Evolutionary conservation across 2,888 invertebrate species (phyloP), one percentile per base, ranked within the genome.

Genomic region (Heliothis peltigera): DNA sequence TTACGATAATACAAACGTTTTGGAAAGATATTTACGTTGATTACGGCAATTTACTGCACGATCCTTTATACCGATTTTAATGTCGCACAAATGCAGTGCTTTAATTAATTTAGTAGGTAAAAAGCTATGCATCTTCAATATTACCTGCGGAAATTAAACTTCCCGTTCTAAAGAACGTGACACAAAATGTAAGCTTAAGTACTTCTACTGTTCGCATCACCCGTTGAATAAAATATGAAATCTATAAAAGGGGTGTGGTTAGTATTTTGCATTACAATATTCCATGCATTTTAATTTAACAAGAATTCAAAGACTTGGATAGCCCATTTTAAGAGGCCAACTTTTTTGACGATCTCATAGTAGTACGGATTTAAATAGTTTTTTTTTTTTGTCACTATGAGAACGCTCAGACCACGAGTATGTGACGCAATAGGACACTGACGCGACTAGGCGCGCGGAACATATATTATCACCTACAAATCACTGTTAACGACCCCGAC

Each of bases 391-490:
- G 32, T 52, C 62, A 18, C 49, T 49, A 47, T 47, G 15, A 62
- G 48, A 56, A 21, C 35, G 21, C 39, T 61, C 43, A 25, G 39
- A 54, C 59, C 68, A 75, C 59, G 51, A 64, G 61, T 53, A 17
- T 60, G 48, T 79, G 76, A 79, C 70, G 72, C 61, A 59, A 64
- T 63, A 59, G 67, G 54, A 61, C 59, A 60, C 46, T 49, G 67
- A 49, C 59, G 65, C 64, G 63, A 76, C 71, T 48, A 68, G 58
- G 58, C 55, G 66, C 57, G 77, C 68, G 77, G 74, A 80, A 81
- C 69, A 77, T 68, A 78, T 75, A 88, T 89, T 87, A 87, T 81
- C 84, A 85, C 82, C 80, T 77, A 81, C 83, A 85, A 84, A 86
- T 84, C 79, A 82, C 75, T 80, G 84, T 73, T 84, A 86, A 86